phyloP scores from a whole-genome alignment of 2,797 vertebrate species.

The Acrossocheilus wenchowensis region DNA sequence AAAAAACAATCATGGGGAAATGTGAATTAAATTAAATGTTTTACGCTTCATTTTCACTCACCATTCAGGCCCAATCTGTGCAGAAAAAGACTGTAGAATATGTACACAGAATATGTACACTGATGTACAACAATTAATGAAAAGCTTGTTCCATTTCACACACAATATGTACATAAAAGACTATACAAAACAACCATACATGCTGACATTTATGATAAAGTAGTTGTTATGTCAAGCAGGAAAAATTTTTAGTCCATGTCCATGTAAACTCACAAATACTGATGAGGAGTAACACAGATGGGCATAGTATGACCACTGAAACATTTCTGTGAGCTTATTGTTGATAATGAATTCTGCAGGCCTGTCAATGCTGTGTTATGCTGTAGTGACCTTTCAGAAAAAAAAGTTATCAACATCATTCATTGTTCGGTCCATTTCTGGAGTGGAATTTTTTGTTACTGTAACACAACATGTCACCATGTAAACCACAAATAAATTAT shows the following conservation, averaged over 20 bases:
- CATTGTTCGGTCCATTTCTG: background rate
- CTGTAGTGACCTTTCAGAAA: background rate
- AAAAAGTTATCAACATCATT: background rate
- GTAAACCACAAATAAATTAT: background rate
- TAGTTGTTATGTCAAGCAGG: background rate
- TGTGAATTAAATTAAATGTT: background rate
- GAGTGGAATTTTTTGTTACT: background rate
- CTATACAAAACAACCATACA: conserved; percentile 21
- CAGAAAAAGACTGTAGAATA: background rate
- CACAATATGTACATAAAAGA: conserved; percentile 1
- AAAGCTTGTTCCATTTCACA: background rate
- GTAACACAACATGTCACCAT: background rate
- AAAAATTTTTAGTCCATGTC: background rate
- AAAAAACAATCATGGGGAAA: background rate
- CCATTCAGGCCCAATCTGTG: background rate
- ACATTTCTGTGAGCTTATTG: background rate
- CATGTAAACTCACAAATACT: background rate
- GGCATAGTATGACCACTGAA: background rate
- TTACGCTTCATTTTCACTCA: background rate
- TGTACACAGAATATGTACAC: background rate
- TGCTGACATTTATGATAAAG: background rate
- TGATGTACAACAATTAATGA: background rate
- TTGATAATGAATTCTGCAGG: background rate
- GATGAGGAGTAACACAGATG: background rate
- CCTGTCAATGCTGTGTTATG: background rate